phyloP scores from a whole-genome alignment of 1,140 invertebrate species.

The Gryon sp. region DNA sequence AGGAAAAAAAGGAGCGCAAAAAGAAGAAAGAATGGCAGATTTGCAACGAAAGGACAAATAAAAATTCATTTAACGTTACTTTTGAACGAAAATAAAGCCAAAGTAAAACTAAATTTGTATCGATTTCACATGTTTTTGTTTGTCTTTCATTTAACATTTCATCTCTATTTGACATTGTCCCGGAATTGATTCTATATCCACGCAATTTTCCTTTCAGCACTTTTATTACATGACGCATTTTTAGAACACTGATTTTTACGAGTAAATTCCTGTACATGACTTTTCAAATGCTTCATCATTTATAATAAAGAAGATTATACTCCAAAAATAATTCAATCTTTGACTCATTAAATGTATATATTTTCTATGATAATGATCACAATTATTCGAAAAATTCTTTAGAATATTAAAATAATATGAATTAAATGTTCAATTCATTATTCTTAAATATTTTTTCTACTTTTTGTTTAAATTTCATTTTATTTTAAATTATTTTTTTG shows the following conservation, averaged over 20 bases:
- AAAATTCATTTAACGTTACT: constrained; percentile 30
- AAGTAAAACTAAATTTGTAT: constrained; percentile 36
- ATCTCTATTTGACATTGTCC: constrained; percentile 17
- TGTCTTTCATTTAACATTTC: constrained; percentile 42
- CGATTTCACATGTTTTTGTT: constrained; percentile 33
- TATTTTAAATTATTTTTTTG: too few species aligned
- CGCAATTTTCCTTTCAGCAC: constrained; percentile 2
- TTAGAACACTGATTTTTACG: neutral
- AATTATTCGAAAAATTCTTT: too few species aligned
- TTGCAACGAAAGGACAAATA: constrained; percentile 7
- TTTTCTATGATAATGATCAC: too few species aligned
- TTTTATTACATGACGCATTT: constrained; percentile 1
- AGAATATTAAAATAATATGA: too few species aligned
- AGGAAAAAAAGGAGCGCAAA: too few species aligned
- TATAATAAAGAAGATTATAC: too few species aligned
- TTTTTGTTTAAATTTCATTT: too few species aligned
- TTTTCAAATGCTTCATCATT: too few species aligned
- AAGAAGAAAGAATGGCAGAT: neutral
- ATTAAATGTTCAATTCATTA: too few species aligned
- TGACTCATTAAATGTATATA: too few species aligned
- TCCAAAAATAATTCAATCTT: too few species aligned
- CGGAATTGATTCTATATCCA: constrained; percentile 5
- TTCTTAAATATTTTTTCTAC: too few species aligned
- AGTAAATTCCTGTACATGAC: neutral
- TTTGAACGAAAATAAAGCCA: constrained; percentile 33